Percentiles rank a stretch among this genome's conserved stretches.
Conservation (phyloP, 2,113 vertebrate species). For the Turdus rufiventris region DNA sequence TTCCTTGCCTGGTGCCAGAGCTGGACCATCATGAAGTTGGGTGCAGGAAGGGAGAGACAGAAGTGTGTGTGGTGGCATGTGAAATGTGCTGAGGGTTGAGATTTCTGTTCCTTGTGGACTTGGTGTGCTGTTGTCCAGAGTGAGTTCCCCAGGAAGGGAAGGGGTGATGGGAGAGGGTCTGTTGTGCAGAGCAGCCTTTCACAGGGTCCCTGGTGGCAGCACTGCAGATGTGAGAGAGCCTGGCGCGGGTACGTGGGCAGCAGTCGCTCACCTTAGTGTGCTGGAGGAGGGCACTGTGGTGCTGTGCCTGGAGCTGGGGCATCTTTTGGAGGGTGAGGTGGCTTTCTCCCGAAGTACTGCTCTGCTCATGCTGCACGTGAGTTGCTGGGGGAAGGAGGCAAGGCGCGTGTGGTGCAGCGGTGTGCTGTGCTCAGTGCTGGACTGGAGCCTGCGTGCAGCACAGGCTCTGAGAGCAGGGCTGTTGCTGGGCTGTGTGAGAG, state of each 20-base stretch:
- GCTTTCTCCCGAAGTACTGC: rapidly evolving
- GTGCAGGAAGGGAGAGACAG: neutral
- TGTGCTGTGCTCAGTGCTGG: neutral
- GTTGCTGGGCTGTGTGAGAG: neutral
- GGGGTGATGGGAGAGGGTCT: rapidly evolving
- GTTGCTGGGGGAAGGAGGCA: rapidly evolving
- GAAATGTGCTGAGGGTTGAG: neutral
- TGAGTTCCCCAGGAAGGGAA: neutral
- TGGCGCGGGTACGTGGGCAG: rapidly evolving
- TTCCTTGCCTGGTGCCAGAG: rapidly evolving
- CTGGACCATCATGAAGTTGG: rapidly evolving
- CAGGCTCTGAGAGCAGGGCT: rapidly evolving
- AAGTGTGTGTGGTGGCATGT: rapidly evolving
- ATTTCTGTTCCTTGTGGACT: neutral
- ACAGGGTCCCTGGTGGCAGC: rapidly evolving
- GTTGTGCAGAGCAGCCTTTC: neutral
- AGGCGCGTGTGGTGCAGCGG: neutral
- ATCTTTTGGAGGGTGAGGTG: neutral
- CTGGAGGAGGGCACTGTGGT: neutral
- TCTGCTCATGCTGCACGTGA: rapidly evolving
- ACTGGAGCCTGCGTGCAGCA: rapidly evolving
- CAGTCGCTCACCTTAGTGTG: rapidly evolving
- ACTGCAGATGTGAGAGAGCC: neutral
- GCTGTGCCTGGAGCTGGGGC: neutral
- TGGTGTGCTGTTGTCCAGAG: neutral